Base-by-base conservation (phyloP, 2,113 vertebrate genomes). In the Sphaerodactylus townsendi region DNA sequence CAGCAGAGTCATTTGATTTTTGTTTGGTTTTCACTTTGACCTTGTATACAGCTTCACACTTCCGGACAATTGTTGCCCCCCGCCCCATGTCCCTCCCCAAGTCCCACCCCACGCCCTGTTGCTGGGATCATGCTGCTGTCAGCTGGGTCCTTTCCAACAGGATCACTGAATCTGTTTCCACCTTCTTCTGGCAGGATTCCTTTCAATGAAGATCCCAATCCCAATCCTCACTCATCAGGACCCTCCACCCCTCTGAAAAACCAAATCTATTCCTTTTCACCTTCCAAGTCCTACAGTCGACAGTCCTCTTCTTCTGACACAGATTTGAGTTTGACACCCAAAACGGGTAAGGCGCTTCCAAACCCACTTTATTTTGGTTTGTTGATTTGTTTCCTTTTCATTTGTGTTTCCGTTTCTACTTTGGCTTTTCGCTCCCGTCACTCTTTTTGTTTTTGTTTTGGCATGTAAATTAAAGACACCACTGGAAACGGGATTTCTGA, bases 301-400 rank as follows among this genome's bases (percentile, higher is more conserved):
- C 99, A 99, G 97, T 99, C 99, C 96, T 99, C 99, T 94, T 99
- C 98, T 97, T 99, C 99, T 95, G 99, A 99, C 96, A 99, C 99
- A 97, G 99, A 99, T 97, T 98, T 99, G 98, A 99, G 99, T 98
- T 98, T 99, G 97, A 99, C 99, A 96, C 99, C 99, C 96, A 99
- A 99, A 96, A 99, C 98, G 95, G 99, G 99, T 99, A 99, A 99
- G 99, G 97, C 94, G 3, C 95, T 93, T 95, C 93, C 96, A n/a
- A n/a, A 94, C 93, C 95, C 96, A 64, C 93, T 39, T 88, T 91
- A 82, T 93, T 86, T 90, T 91, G 91, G 72, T 92, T 88, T 86
- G 50, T 89, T 85, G 70, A 79, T 48, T 89, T 71, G 64, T 56
- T n/a, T 75, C 46, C 69, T 92, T 86, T 95, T 89, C 66, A 88